Evolutionary conservation across 2,888 invertebrate genomes (phyloP).

Genomic region (Limnephilus lunatus): DNA sequence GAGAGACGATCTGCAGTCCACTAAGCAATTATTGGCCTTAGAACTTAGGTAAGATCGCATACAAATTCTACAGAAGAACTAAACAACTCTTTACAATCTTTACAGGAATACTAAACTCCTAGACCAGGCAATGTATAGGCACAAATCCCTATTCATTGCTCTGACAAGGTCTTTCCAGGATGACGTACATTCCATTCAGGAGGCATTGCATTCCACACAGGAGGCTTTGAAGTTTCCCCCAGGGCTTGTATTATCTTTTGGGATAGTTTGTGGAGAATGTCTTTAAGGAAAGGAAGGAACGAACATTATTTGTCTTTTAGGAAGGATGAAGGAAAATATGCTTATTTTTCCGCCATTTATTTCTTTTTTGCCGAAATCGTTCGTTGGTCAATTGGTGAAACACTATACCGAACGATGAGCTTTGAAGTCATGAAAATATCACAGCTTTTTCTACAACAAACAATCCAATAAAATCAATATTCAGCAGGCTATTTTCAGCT

Average conservation of each 20-base stretch:
- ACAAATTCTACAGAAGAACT: not conserved
- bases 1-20: conserved; percentile 93
- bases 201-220: not conserved
- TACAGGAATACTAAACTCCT: not conserved
- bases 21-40: conserved; percentile 92
- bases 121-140: not conserved
- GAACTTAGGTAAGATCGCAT: conserved; percentile 81
- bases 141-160: not conserved
- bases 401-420: not conserved
- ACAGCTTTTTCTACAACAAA: not conserved
- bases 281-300: no score
- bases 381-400: no score
- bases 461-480: not conserved
- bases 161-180: not conserved
- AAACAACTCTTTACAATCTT: not conserved
- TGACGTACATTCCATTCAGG: not conserved
- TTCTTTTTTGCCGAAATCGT: not conserved
- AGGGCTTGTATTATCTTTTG: not conserved
- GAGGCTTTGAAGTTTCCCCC: no score
- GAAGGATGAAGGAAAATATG: not conserved
- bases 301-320: no score
- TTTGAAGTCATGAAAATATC: not conserved
- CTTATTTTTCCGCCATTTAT: no score
- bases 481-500: not conserved
- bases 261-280: not conserved